Evolutionary conservation across 2,888 invertebrate species (phyloP), one percentile per base, ranked within the genome.

Genomic region (Congeria kusceri): DNA sequence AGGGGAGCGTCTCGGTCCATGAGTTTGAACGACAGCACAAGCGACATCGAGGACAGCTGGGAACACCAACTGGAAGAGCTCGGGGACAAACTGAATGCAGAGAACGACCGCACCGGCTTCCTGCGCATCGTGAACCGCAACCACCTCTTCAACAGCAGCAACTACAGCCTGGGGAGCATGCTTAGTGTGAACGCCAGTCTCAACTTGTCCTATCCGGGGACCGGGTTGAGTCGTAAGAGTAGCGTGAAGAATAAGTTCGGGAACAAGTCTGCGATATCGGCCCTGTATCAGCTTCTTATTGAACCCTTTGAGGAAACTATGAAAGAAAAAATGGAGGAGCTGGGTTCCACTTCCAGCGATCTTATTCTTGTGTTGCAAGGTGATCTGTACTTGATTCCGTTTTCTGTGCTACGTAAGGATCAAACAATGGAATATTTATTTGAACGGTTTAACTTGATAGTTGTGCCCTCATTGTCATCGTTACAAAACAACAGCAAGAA

Each of bases 291-390:
- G 88, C 95, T 98, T 91, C 95, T 98, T 9, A 95, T 98, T 39
- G 97, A 97, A 23, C 98, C 98, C 0, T 98, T 98, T 92, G 98
- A 98, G 94, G 98, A 98, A 89, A 95, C 96, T 23, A 94, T 98
- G 68, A 96, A 97, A 46, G 72, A 79, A 9, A 75, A 72, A 9
- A 75, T 73, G 5, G 87, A 87, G n/a, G 85, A 87, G 11, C 70
- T 81, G 15, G 80, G 79, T 1, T 58, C 81, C 7, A 87, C 87
- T 44, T 87, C 93, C 4, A 87, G 91, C 29, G 94, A 94, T 76
- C 94, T 98, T 1, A 96, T 98, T 74, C 95, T 98, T 56, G 97
- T 98, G 0, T 95, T 98, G 0, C 98, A 98, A 92, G 97, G 97
- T 27, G 97, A 97, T 62, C 94, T 98, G 0, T 97, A 97, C 92